Base-by-base conservation (phyloP, 1,140 invertebrate genomes). In the Pomphorhynchus laevis region DNA sequence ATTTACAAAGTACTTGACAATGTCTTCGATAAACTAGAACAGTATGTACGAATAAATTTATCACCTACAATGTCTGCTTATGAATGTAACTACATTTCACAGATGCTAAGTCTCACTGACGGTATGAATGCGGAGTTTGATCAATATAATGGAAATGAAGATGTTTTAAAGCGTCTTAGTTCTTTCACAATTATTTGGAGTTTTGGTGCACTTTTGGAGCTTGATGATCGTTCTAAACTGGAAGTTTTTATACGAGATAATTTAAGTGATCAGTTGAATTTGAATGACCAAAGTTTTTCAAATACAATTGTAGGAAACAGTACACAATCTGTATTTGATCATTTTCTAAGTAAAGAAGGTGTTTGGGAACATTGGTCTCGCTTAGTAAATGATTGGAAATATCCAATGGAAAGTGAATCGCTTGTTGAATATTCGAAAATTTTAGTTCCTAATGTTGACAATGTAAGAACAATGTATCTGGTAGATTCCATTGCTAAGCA, bases 121-220 rank as follows among this genome's bases (percentile, higher is more conserved):
- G 25, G 25, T 27, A 8, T 27, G n/a, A n/a, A n/a, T n/a, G n/a
- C n/a, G n/a, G n/a, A n/a, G n/a, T n/a, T n/a, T n/a, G n/a, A n/a
- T n/a, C 25, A 27, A n/a, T 27, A n/a, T 27, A n/a, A 27, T 27
- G n/a, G n/a, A 56, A 46, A 50, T 56, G 50, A 53, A 57, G 39
- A 50, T 53, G 4, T 38, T 50, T 23, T 52, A 54, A 45, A 45
- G 56, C 5, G 50, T 51, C 20, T 52, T 49, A 49, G 44, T 55
- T 21, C 50, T 53, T 86, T 91, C 54, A 57, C 71, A 16, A 52
- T 86, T 29, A 64, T 74, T 48, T 91, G 79, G 77, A 69, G 74
- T 11, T 65, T 84, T 41, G 80, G 79, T 24, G 72, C 72, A 5
- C 65, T 84, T 41, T 57, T 91, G 24, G 79, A 84, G 55, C 67